These are phyloP conservation scores for Campaea margaritaria DNA, from an alignment of 2,888 invertebrate genomes.

Conservation along the genomic window DNA sequence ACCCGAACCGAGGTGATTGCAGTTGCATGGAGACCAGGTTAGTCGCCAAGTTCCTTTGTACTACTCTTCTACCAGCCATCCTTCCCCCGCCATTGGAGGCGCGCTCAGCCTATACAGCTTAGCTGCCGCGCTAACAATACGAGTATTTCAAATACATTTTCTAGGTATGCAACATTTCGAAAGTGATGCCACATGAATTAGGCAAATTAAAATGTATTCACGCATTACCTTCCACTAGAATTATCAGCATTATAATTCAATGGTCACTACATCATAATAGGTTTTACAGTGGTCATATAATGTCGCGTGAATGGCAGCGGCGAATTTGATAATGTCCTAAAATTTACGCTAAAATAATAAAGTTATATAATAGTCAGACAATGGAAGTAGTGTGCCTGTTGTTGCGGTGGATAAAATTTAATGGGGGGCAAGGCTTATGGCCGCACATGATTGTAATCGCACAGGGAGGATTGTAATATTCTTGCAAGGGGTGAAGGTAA, in stretches of 20 bases:
- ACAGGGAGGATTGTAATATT: constrained; percentile 42
- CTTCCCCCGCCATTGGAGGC: no score
- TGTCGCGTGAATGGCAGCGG: constrained; percentile 62
- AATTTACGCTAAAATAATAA: constrained; percentile 68
- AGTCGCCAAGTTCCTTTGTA: no score
- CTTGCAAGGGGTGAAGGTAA: constrained; percentile 66
- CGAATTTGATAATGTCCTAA: constrained; percentile 66
- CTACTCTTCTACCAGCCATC: no score
- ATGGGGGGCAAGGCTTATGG: constrained; percentile 64
- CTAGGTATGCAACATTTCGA: no score
- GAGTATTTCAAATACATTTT: no score
- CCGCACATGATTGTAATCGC: constrained; percentile 63
- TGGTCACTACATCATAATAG: constrained; percentile 49
- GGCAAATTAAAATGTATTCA: no score
- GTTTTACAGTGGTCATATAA: constrained; percentile 51
- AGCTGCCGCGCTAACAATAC: no score
- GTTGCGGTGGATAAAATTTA: constrained; percentile 61
- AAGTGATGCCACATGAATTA: no score
- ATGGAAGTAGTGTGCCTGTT: constrained; percentile 47
- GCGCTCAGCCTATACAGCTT: no score
- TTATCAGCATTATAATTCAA: constrained; percentile 53
- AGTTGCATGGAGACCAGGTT: no score
- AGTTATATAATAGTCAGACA: constrained; percentile 53
- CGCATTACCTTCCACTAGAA: constrained; percentile 19
- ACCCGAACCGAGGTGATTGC: no score